Base-by-base conservation (phyloP, 2,113 vertebrate species). In the Porphyrio hochstetteri region DNA sequence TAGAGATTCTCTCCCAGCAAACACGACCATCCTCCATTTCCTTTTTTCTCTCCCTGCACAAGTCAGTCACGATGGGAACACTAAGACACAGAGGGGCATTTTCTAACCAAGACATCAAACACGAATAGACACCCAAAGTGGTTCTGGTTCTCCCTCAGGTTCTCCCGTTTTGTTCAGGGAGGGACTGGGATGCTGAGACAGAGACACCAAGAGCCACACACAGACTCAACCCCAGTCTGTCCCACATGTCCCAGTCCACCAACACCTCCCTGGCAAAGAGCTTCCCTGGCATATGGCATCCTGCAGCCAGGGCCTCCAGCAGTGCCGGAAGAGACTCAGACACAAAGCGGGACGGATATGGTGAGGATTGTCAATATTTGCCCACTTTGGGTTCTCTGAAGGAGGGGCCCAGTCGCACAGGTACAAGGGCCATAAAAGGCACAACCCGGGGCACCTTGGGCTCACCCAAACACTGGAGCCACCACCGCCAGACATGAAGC, bases 391-490 rank as follows among this genome's bases (percentile, higher is more conserved):
- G 18, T 16, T 79, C 53, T 56, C 25, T 16, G 33, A 44, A 72
- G 82, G 76, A 74, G 69, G 52, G 48, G 81, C 40, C 20, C 5
- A 0, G 3, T 18, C 3, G 2, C 52, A 18, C 2, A 0, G 12
- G 7, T 5, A 20, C 25, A 3, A 0, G 0, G 61, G 23, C 35
- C 18, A 81, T 85, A 88, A 93, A 90, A 85, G 67, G 21, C 16
- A 46, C 0, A 1, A 35, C 21, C 1, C 0, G 64, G 1, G 0
- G 70, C 67, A 80, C 50, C 35, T 17, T 0, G 0, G 35, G 63
- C 21, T 92, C 63, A 48, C 13, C 31, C 46, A 5, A 15, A 18
- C 15, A 23, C 33, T 0, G 0, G 70, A 56, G 70, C 80, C 67
- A 83, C 56, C 57, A 21, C n/a, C 0, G 0, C 28, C 56, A 83